Percentiles rank a stretch among this genome's conserved stretches.
Conservation (phyloP, 2,888 invertebrate genomes). For the Macrosiphum euphorbiae region DNA sequence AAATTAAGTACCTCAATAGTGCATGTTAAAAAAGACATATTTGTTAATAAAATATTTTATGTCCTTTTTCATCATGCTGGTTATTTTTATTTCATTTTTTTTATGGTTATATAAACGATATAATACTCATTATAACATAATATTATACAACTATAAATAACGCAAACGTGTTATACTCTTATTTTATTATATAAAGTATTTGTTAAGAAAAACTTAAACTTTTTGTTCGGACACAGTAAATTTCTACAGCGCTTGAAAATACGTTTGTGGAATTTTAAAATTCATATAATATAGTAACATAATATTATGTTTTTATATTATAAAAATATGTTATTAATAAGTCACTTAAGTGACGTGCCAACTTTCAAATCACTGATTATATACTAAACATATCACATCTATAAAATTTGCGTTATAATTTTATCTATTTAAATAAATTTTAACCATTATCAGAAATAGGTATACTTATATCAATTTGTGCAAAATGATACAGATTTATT, state of each 20-base stretch:
- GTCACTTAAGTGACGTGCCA: background rate
- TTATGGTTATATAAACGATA: slow-evolving; percentile 17
- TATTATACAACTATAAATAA: background rate
- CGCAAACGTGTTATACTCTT: background rate
- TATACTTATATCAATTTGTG: background rate
- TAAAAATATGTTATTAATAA: background rate
- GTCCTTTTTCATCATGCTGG: background rate
- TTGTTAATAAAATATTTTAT: slow-evolving; percentile 40
- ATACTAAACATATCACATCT: background rate
- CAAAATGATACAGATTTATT: slow-evolving; percentile 31
- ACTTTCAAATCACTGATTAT: background rate
- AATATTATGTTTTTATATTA: background rate
- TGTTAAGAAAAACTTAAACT: background rate
- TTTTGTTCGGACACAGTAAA: background rate
- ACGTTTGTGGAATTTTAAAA: background rate
- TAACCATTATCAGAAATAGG: background rate
- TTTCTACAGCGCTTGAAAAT: background rate
- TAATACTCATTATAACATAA: background rate
- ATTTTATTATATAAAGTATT: background rate
- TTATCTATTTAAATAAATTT: background rate
- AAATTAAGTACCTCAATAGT: background rate
- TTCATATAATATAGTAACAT: background rate
- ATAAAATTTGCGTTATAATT: background rate
- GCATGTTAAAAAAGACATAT: background rate
- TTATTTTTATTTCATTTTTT: slow-evolving; percentile 26